Evolutionary conservation across 2,888 invertebrate species (phyloP), one percentile per base, ranked within the genome.

Genomic region (Synergus gifuensis): DNA sequence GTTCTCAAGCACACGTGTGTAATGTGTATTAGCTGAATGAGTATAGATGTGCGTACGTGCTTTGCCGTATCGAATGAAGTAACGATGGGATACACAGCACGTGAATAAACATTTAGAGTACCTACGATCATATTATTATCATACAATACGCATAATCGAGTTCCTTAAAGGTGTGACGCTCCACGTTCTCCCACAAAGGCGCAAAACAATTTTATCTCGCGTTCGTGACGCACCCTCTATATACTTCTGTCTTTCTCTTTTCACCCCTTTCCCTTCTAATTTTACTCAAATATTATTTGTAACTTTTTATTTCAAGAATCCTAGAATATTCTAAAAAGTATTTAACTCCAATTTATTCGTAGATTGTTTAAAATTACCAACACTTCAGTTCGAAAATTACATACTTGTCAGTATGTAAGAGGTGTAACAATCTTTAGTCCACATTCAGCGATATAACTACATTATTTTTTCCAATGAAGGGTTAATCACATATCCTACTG

Each of bases 81-180:
- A 87, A 87, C 86, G 86, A 88, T 86, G 88, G 85, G 85, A 86
- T 86, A 85, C 84, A 88, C 87, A 84, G 85, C 81, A 81, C 83
- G 82, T 81, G 86, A 86, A 87, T 87, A 87, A 87, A 88, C 88
- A 87, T 87, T 88, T 85, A 86, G 85, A 87, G 86, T 86, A 85
- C 85, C 85, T 80, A 81, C 22, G 54, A 46, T 81, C 81, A 81
- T 84, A 87, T 87, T 87, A 87, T 84, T 87, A 87, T 84, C 87
- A 87, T 87, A 87, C 87, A 87, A 87, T 87, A 87, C 87, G 85
- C 87, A 86, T 86, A 87, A 86, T 82, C 64, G 83, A 84, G 85
- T 84, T 87, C 84, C 86, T 79, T 83, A 82, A 85, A 86, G 83
- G 82, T 84, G 82, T 83, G 82, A 84, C 84, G 85, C 76, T 64